Percentiles rank a stretch among this genome's conserved stretches.
Evolutionary conservation across 2,888 invertebrate genomes (phyloP).

Genomic region (Argyra leucocephala): DNA sequence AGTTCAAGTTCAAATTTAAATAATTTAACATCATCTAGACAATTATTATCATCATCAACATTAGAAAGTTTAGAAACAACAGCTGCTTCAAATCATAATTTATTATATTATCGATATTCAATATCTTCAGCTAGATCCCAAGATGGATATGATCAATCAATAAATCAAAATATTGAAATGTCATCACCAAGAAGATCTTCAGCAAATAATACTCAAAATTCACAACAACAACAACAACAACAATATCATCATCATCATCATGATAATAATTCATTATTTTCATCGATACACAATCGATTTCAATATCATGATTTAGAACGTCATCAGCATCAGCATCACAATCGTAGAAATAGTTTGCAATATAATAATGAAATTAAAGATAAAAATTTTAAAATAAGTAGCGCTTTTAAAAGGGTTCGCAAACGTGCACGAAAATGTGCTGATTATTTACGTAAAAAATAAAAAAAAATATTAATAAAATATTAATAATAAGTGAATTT

Average conservation of each 20-base stretch:
- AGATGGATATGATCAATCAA: conserved; percentile 23
- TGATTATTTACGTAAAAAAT: conserved; percentile 42
- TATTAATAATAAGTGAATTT: neutral
- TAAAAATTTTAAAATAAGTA: conserved; percentile 37
- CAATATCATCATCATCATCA: conserved; percentile 10
- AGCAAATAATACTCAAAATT: conserved; percentile 19
- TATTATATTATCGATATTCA: conserved; percentile 26
- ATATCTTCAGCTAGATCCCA: conserved; percentile 28
- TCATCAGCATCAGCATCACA: neutral
- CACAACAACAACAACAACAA: conserved; percentile 18
- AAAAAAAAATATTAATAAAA: conserved; percentile 17
- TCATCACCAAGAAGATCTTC: conserved; percentile 30
- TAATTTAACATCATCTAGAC: conserved; percentile 21
- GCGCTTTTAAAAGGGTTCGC: conserved; percentile 38
- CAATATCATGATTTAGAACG: conserved; percentile 8
- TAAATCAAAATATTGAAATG: conserved; percentile 30
- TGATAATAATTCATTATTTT: conserved; percentile 5
- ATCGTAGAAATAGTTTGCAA: neutral
- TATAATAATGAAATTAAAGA: neutral
- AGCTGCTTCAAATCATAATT: conserved; percentile 37
- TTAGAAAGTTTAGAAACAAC: conserved; percentile 37
- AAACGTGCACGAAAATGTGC: conserved; percentile 43
- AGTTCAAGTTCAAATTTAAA: conserved; percentile 6
- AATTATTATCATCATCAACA: conserved; percentile 15
- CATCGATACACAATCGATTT: neutral